Evolutionary conservation across 2,797 vertebrate genomes (phyloP).

Genomic region (Takifugu ocellatus): DNA sequence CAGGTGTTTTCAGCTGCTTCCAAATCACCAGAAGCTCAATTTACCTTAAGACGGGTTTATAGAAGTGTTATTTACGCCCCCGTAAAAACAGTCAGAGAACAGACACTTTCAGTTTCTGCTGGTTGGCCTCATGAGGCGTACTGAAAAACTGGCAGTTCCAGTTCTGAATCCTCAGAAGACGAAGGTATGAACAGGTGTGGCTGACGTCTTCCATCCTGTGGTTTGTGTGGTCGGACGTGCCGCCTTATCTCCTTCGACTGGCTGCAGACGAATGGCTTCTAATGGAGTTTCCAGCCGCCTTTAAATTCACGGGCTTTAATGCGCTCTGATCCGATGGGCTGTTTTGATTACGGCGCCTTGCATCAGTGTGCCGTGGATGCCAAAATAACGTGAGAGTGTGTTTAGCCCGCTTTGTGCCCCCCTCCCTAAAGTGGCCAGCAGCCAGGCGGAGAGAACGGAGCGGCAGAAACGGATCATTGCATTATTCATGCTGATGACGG

Average conservation of each 20-base stretch:
- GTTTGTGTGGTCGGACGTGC: slow-evolving; percentile 26
- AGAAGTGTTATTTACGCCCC: too few species aligned
- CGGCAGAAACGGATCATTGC: slow-evolving; percentile 48
- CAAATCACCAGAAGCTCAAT: too few species aligned
- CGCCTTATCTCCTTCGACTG: slow-evolving; percentile 55
- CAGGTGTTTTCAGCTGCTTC: background rate
- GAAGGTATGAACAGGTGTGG: too few species aligned
- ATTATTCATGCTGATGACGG: slow-evolving; percentile 58
- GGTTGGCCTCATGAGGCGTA: too few species aligned
- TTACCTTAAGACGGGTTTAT: background rate
- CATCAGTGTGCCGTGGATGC: slow-evolving; percentile 48
- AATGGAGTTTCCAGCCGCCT: slow-evolving; percentile 38
- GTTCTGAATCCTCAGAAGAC: too few species aligned
- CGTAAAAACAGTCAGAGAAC: too few species aligned
- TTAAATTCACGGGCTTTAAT: slow-evolving; percentile 24
- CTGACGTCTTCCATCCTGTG: background rate
- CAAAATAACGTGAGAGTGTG: background rate
- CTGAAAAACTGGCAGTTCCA: too few species aligned
- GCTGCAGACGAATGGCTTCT: slow-evolving; percentile 25
- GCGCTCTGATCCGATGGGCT: slow-evolving; percentile 3
- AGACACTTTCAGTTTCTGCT: too few species aligned
- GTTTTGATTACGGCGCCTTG: slow-evolving; percentile 48
- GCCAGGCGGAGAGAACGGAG: slow-evolving; percentile 31
- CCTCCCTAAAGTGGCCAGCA: slow-evolving; percentile 34
- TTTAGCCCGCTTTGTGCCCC: slow-evolving; percentile 12